A percentile compares a stretch with the other conserved stretches of the same genome.
Conservation (phyloP, 1,140 invertebrate genomes). For the Dreissena polymorpha region DNA sequence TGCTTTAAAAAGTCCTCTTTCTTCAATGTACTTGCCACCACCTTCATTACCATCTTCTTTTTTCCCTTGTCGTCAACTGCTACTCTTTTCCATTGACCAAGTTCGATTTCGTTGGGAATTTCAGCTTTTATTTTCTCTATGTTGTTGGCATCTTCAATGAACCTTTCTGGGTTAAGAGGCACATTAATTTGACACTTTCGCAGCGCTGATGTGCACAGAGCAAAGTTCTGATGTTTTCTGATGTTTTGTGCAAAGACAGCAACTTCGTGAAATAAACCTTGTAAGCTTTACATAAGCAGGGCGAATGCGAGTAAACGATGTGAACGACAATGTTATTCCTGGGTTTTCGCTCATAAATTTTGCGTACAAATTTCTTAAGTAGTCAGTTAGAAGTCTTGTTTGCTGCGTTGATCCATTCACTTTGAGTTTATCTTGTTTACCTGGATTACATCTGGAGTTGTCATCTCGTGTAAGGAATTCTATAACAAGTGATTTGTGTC, state of each 20-base stretch:
- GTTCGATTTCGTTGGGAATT: not conserved
- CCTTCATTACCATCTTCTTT: slow-evolving; percentile 36
- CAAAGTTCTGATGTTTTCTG: slow-evolving; percentile 60
- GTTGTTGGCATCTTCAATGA: slow-evolving; percentile 9
- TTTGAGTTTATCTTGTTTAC: slow-evolving; percentile 28
- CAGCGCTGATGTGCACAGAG: slow-evolving; percentile 32
- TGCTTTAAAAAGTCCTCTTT: slow-evolving; percentile 39
- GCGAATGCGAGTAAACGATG: slow-evolving; percentile 50
- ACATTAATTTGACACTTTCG: slow-evolving; percentile 21
- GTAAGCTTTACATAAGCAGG: slow-evolving; percentile 47
- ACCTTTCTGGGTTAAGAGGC: slow-evolving; percentile 46
- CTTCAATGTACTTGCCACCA: slow-evolving; percentile 4
- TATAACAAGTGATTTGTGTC: slow-evolving; percentile 18
- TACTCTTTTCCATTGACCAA: slow-evolving; percentile 43
- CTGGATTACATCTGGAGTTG: slow-evolving; percentile 56
- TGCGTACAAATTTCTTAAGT: slow-evolving; percentile 47
- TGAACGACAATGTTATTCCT: slow-evolving; percentile 24
- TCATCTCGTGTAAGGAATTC: slow-evolving; percentile 56
- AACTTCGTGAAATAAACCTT: slow-evolving; percentile 39
- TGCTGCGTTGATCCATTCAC: slow-evolving; percentile 30
- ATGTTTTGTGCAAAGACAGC: slow-evolving; percentile 59
- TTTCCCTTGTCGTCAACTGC: slow-evolving; percentile 33
- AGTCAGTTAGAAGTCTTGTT: slow-evolving; percentile 55
- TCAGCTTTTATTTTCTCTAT: not conserved
- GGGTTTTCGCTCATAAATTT: slow-evolving; percentile 57